A percentile compares a stretch with the other conserved stretches of the same genome.
These are phyloP conservation scores for Pristionchus fissidentatus DNA, from an alignment of 2,888 invertebrate genomes.

Conservation along the genomic window DNA sequence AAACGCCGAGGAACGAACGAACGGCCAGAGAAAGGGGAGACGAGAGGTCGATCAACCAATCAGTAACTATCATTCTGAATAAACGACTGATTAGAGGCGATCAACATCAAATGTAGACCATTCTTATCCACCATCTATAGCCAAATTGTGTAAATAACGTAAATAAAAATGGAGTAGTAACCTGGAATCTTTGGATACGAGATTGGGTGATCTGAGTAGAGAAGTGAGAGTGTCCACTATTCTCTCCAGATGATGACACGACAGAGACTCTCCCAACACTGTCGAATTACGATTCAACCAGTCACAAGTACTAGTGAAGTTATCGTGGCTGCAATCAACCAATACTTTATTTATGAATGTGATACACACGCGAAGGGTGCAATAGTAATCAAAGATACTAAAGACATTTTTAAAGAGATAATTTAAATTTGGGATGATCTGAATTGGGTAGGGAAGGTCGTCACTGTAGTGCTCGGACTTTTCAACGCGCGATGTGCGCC, in stretches of 20 bases:
- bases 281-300: slow-evolving; percentile 28
- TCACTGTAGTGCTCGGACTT: no score
- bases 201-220: slow-evolving; percentile 9
- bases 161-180: background rate
- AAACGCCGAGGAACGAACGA: background rate
- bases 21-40: background rate
- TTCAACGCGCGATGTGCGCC: no score
- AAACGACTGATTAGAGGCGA: no score
- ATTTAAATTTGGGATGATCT: no score
- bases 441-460: no score
- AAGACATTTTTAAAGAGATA: no score
- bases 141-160: background rate
- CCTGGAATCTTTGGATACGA: slow-evolving; percentile 15
- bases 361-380: no score
- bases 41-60: background rate
- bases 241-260: slow-evolving; percentile 8
- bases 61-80: background rate
- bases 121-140: no score
- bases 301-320: slow-evolving; percentile 3
- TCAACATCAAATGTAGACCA: no score
- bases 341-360: background rate
- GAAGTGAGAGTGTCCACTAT: background rate
- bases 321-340: slow-evolving; percentile 24
- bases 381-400: no score
- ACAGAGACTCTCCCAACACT: slow-evolving; percentile 15